Conservation (phyloP, 2,888 invertebrate species). For the Blomia tropicalis region DNA sequence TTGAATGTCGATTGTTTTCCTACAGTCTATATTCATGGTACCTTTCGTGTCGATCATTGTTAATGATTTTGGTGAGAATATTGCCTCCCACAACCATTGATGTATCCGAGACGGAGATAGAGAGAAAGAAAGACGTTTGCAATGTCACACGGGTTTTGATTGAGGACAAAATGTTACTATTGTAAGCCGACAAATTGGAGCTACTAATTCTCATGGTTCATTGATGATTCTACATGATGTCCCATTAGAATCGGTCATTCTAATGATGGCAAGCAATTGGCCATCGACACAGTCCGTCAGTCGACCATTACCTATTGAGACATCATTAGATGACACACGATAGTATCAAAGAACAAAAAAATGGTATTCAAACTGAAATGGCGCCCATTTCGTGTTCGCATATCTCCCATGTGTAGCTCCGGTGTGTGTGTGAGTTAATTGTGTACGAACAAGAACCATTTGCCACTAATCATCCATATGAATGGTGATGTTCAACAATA, state of each 20-base stretch:
- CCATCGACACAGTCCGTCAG: background rate
- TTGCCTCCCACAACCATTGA: slow-evolving; percentile 1
- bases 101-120: background rate
- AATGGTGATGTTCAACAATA: background rate
- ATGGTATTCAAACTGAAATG: background rate
- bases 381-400: background rate
- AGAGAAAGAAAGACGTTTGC: background rate
- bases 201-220: background rate
- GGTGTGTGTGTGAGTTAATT: background rate
- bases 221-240: background rate
- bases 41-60: slow-evolving; percentile 4
- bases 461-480: slow-evolving; percentile 2
- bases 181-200: background rate
- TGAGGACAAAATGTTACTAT: too few species aligned
- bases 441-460: slow-evolving; percentile 1
- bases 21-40: background rate
- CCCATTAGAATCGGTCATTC: slow-evolving; percentile 6
- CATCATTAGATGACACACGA: slow-evolving; percentile 7
- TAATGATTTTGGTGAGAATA: slow-evolving; percentile 8
- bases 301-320: slow-evolving; percentile 4
- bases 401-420: background rate
- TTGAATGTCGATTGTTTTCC: too few species aligned
- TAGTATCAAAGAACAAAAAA: background rate
- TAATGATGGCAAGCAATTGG: slow-evolving; percentile 4
- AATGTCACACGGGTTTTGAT: too few species aligned